A percentile compares a stretch with the other conserved stretches of the same genome.
phyloP scores from a whole-genome alignment of 1,140 invertebrate species.

The Schlechtendalia chinensis region DNA sequence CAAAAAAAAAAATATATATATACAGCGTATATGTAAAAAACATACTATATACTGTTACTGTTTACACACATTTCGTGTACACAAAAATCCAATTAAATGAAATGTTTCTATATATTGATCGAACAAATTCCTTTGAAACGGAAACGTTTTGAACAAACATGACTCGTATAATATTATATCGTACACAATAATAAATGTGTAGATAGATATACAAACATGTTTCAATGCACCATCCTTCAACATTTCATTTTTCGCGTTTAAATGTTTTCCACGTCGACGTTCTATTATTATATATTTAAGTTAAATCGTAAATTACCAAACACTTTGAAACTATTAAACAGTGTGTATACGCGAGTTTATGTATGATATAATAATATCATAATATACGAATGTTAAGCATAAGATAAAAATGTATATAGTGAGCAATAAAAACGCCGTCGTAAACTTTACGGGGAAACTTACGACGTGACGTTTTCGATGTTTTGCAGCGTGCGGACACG shows the following conservation, averaged over 20 bases:
- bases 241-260: not conserved
- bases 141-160: too few relatives aligned
- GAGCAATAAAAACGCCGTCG: conserved; percentile 16
- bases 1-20: too few relatives aligned
- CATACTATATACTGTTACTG: too few relatives aligned
- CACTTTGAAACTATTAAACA: conserved; percentile 12
- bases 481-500: not conserved
- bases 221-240: too few relatives aligned
- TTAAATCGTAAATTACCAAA: not conserved
- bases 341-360: not conserved
- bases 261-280: not conserved
- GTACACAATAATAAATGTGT: too few relatives aligned
- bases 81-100: too few relatives aligned
- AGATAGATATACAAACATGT: too few relatives aligned
- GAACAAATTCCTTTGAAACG: too few relatives aligned
- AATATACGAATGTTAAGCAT: not conserved
- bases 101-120: too few relatives aligned
- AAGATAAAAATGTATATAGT: not conserved
- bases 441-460: conserved; percentile 5
- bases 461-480: not conserved
- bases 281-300: conserved; percentile 5
- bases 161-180: too few relatives aligned
- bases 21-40: too few relatives aligned
- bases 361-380: not conserved
- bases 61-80: too few relatives aligned